Percentiles rank a stretch among this genome's conserved stretches.
phyloP scores from a whole-genome alignment of 2,888 invertebrate species.

The Tridacna crocea region DNA sequence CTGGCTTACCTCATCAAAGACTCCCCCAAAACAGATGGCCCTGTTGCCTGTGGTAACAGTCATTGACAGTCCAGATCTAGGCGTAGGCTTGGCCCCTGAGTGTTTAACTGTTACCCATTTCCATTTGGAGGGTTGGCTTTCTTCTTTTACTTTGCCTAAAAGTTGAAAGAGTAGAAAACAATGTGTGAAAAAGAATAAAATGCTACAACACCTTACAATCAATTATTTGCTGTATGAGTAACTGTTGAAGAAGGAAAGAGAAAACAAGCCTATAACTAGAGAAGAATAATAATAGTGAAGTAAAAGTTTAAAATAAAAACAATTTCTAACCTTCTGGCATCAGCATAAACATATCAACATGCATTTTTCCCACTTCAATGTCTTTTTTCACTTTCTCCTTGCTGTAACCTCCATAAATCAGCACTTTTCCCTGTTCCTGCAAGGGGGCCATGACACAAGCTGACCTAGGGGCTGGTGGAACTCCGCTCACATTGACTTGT shows the following conservation, averaged over 20 bases:
- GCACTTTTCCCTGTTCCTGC: constrained; percentile 86
- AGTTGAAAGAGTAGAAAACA: not conserved
- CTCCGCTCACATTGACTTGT: constrained; percentile 87
- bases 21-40: constrained; percentile 94
- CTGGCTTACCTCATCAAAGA: constrained; percentile 88
- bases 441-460: constrained; percentile 90
- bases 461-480: constrained; percentile 89
- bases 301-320: too few relatives aligned
- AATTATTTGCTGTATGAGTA: too few relatives aligned
- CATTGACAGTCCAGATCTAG: constrained; percentile 88
- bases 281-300: too few relatives aligned
- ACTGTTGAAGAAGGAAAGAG: too few relatives aligned
- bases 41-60: constrained; percentile 87
- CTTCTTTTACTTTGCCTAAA: constrained; percentile 83
- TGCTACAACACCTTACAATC: too few relatives aligned
- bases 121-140: constrained; percentile 86
- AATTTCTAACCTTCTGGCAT: constrained; percentile 74
- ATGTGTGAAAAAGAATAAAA: too few relatives aligned
- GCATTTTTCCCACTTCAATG: constrained; percentile 89
- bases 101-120: constrained; percentile 90
- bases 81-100: constrained; percentile 88
- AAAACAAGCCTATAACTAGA: too few relatives aligned
- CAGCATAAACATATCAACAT: constrained; percentile 88
- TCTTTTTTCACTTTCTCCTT: constrained; percentile 90
- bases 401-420: constrained; percentile 92